phyloP scores from a whole-genome alignment of 1,140 invertebrate genomes.

The Drosophila nigromelanica region DNA sequence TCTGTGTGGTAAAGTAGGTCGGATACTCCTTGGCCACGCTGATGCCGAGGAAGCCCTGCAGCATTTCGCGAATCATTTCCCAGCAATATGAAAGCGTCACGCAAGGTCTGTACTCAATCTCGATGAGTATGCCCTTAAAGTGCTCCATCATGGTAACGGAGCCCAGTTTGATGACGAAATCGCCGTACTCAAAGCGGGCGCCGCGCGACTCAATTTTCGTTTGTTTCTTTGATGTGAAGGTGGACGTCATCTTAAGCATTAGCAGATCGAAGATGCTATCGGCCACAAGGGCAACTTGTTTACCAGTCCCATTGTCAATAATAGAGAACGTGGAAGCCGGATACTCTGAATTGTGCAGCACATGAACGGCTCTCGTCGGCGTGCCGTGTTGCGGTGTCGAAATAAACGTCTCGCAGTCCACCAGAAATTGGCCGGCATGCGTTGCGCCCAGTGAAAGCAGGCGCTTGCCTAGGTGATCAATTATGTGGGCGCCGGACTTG shows the following conservation, averaged over 20 bases:
- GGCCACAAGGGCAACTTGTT: conserved; percentile 93
- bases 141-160: conserved; percentile 96
- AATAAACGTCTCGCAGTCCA: conserved; percentile 97
- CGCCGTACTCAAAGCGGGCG: conserved; percentile 94
- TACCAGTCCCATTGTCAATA: conserved; percentile 91
- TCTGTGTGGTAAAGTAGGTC: conserved; percentile 86
- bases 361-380: conserved; percentile 91
- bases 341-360: conserved; percentile 97
- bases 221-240: conserved; percentile 95
- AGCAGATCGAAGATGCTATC: conserved; percentile 96
- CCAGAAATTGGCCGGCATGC: conserved; percentile 94
- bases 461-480: conserved; percentile 93
- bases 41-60: conserved; percentile 95
- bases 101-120: conserved; percentile 97
- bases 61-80: conserved; percentile 95
- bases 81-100: conserved; percentile 93
- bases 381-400: conserved; percentile 87
- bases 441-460: conserved; percentile 93
- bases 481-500: conserved; percentile 92
- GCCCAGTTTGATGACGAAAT: conserved; percentile 97
- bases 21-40: conserved; percentile 88
- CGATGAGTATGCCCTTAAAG: conserved; percentile 97
- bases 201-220: conserved; percentile 96
- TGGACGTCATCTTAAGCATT: conserved; percentile 93
- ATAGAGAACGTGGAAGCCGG: conserved; percentile 97